These are phyloP conservation scores for Synergus itoensis DNA, from an alignment of 2,888 invertebrate species.

Conservation along the genomic window DNA sequence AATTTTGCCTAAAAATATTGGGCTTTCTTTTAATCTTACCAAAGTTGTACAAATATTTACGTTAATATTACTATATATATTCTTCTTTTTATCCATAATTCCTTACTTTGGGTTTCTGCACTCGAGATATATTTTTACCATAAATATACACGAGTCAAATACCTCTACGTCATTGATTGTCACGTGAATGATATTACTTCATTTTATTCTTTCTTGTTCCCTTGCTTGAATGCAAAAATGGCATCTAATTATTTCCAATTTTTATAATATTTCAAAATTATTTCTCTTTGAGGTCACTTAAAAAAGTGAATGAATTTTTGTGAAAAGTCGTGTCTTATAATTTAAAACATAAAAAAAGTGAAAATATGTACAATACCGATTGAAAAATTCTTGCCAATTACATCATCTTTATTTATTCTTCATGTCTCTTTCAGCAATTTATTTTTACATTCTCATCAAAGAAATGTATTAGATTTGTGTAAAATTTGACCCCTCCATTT, in stretches of 20 bases:
- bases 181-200: conserved; percentile 15
- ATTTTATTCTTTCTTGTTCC: neutral
- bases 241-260: neutral
- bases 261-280: neutral
- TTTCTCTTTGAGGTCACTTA: neutral
- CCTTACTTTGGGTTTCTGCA: neutral
- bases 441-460: neutral
- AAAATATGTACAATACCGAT: neutral
- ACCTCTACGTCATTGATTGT: conserved; percentile 34
- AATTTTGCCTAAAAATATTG: conserved; percentile 12
- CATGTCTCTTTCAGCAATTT: neutral
- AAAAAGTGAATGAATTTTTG: neutral
- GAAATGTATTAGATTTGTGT: too few species aligned
- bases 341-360: neutral
- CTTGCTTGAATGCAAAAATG: neutral
- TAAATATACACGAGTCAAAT: neutral
- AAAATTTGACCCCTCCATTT: too few species aligned
- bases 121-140: conserved; percentile 30
- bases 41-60: conserved; percentile 6
- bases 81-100: conserved; percentile 1
- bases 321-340: neutral
- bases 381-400: neutral
- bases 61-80: neutral
- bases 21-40: conserved; percentile 6
- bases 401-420: neutral